Evolutionary conservation across 2,888 invertebrate species (phyloP).

Genomic region (Ametastegia equiseti): DNA sequence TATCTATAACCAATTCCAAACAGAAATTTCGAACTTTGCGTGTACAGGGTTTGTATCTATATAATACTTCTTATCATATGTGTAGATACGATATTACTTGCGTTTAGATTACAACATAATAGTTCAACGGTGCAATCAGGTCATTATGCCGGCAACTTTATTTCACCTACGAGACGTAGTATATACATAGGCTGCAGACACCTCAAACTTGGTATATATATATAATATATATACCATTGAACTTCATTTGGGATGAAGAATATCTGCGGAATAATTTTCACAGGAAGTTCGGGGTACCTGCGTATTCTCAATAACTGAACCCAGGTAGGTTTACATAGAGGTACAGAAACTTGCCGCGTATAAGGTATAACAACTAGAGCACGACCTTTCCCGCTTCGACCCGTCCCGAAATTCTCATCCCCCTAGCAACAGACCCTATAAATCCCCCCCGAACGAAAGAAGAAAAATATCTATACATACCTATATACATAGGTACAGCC

Average conservation of each 20-base stretch:
- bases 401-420: not conserved
- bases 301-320: not conserved
- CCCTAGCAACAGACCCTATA: slow-evolving; percentile 21
- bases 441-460: not conserved
- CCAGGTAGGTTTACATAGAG: too few relatives aligned
- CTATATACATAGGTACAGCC: too few relatives aligned
- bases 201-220: too few relatives aligned
- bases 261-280: not conserved
- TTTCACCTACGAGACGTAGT: not conserved
- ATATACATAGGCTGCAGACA: too few relatives aligned
- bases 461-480: too few relatives aligned
- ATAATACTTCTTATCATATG: not conserved
- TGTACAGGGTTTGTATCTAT: too few relatives aligned
- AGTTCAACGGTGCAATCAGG: not conserved
- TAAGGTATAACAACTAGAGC: not conserved
- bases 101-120: not conserved
- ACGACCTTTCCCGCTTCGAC: slow-evolving; percentile 12
- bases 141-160: not conserved
- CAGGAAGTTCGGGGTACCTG: not conserved
- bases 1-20: too few relatives aligned
- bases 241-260: not conserved
- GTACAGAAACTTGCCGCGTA: not conserved
- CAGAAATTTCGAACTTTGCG: too few relatives aligned
- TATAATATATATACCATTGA: not conserved
- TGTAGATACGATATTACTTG: not conserved